Base-by-base conservation (phyloP, 2,888 invertebrate genomes). In the Sphaerophoria taeniata region DNA sequence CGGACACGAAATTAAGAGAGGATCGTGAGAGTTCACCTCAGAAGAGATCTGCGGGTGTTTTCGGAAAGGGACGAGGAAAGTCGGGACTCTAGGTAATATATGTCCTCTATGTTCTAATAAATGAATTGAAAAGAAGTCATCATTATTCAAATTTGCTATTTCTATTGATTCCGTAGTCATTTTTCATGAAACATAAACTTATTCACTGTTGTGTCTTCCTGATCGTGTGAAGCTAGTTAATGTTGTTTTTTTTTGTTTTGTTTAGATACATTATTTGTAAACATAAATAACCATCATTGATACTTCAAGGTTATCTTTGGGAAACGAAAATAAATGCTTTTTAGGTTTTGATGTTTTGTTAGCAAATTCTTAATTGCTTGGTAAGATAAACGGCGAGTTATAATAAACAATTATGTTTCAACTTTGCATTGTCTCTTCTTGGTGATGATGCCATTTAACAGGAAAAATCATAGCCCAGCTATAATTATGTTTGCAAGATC, bases 151-250 rank as follows among this genome's bases (percentile, higher is more conserved):
- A 39, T 60, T 58, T 5, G 16, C 16, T 39, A 6, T 58, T 36
- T 9, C 24, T 31, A 7, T 16, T 16, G 16, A 16, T 49, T 16
- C 49, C 14, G 16, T 16, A 58, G 16, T 24, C 24, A 43, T 43
- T 43, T 24, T 2, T 14, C 24, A 16, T 31, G 31, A n/a, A 39
- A 39, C 24, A 67, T 67, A 53, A 39, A 43, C 24, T 43, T 39
- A 53, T 53, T 67, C 24, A 67, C 51, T 31, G 31, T 53, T 31
- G n/a, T 67, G 39, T 67, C 67, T 67, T 53, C 67, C 53, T 67
- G 39, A 51, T 67, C 53, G 51, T 51, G 67, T 53, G 67, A 67
- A 53, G 39, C 39, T 67, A 53, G 53, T 67, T 39, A 24, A 2
- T 5, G 7, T 53, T 31, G 36, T 24, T 51, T 51, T 24, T 51